Percentiles rank a stretch among this genome's conserved stretches.
These are phyloP conservation scores for Aphelenchoides fujianensis DNA, from an alignment of 1,140 invertebrate genomes.

Conservation along the genomic window DNA sequence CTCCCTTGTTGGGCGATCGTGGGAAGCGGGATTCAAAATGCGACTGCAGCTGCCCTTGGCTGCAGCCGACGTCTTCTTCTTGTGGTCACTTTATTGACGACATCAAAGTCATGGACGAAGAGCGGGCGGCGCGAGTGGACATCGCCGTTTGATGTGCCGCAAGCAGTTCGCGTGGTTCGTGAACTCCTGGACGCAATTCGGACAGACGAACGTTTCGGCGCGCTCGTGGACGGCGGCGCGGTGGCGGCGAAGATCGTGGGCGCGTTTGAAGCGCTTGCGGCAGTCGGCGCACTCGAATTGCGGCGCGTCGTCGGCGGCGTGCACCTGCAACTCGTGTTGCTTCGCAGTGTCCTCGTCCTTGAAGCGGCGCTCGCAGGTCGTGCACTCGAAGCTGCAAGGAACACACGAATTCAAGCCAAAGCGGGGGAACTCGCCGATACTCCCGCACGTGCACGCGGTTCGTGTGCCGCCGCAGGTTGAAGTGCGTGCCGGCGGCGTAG, in stretches of 20 bases:
- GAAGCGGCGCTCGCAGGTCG: neutral
- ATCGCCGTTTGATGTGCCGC: neutral
- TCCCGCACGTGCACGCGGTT: conserved; percentile 1
- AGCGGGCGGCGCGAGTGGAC: neutral
- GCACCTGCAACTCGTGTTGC: neutral
- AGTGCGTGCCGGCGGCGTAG: neutral
- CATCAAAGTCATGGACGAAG: too few relatives aligned
- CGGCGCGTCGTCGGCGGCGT: neutral
- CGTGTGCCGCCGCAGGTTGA: conserved; percentile 11
- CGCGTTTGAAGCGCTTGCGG: neutral
- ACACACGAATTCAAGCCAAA: neutral
- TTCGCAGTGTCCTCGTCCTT: conserved; percentile 21
- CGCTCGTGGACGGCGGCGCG: neutral
- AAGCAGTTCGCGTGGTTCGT: neutral
- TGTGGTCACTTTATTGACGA: too few relatives aligned
- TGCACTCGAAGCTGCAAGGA: conserved; percentile 8
- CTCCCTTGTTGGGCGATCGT: too few relatives aligned
- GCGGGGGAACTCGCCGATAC: neutral
- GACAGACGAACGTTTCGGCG: neutral
- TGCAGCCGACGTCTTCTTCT: too few relatives aligned
- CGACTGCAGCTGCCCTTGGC: too few relatives aligned
- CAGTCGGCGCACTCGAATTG: neutral
- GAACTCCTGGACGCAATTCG: neutral
- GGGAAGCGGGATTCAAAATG: too few relatives aligned
- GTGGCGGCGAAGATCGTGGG: neutral